Conservation (phyloP, 2,797 vertebrate species). For the Liasis olivaceus region DNA sequence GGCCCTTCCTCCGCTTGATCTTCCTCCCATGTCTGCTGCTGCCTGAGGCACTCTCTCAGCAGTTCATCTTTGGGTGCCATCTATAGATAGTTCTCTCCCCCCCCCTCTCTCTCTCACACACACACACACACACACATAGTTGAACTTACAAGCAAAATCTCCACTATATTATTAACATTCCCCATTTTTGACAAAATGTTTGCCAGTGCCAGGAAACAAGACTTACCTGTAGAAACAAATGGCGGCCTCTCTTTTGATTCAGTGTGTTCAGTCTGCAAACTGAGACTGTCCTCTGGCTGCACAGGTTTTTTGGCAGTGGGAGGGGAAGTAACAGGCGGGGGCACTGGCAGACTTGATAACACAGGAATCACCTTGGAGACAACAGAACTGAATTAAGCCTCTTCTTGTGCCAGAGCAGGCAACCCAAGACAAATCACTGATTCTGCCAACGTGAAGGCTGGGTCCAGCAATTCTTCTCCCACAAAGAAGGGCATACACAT, state of each 20-base stretch:
- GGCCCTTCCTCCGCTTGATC: too few relatives aligned
- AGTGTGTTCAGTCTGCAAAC: constrained; percentile 46
- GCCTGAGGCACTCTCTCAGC: too few relatives aligned
- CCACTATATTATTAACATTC: neutral
- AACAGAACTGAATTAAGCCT: neutral
- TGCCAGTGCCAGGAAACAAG: neutral
- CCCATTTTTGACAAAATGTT: neutral
- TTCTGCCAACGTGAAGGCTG: neutral
- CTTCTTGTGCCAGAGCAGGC: neutral
- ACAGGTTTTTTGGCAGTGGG: constrained; percentile 32
- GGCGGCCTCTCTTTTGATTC: neutral
- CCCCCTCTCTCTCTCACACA: too few relatives aligned
- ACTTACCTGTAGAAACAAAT: constrained; percentile 57
- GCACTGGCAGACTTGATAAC: constrained; percentile 52
- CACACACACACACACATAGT: too few relatives aligned
- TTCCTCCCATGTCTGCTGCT: too few relatives aligned
- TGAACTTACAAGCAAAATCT: neutral
- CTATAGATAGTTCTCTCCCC: too few relatives aligned
- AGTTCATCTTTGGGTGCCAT: too few relatives aligned
- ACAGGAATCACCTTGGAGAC: constrained; percentile 25
- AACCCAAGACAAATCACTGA: neutral
- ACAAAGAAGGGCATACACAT: neutral
- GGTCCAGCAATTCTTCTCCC: neutral
- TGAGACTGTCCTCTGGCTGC: rapidly evolving
- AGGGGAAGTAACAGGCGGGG: constrained; percentile 69